Evolutionary conservation across 1,140 invertebrate genomes (phyloP).

Genomic region (Ditylenchus dipsaci): DNA sequence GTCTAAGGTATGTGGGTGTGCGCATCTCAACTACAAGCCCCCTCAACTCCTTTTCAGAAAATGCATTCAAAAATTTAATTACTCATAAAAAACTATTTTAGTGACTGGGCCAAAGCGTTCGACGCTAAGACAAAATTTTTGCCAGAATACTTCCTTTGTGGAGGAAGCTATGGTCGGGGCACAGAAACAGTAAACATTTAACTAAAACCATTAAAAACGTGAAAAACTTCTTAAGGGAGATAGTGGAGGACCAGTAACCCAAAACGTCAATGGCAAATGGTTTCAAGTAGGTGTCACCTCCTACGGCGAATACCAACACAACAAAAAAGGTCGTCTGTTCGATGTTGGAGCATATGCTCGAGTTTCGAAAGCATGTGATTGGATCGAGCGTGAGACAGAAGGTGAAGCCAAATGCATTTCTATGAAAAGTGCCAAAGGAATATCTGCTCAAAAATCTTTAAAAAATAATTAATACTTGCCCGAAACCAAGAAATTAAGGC

Average conservation of each 20-base stretch:
- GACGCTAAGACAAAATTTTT: background rate
- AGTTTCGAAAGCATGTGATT: background rate
- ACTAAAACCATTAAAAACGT: background rate
- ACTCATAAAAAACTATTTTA: background rate
- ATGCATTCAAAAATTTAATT: background rate
- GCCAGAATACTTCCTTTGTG: conserved; percentile 1
- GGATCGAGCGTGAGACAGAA: background rate
- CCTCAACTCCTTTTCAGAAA: too few relatives aligned
- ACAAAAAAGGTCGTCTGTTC: background rate
- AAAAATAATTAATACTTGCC: too few relatives aligned
- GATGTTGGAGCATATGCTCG: conserved; percentile 1
- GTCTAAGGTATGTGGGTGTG: too few relatives aligned
- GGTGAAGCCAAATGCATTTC: background rate
- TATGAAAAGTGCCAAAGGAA: background rate
- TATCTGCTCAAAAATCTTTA: too few relatives aligned
- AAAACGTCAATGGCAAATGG: background rate
- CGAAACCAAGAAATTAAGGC: too few relatives aligned
- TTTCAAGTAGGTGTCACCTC: background rate
- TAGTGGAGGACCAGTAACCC: background rate
- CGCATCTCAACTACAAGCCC: too few relatives aligned
- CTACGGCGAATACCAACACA: background rate
- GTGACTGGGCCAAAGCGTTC: background rate
- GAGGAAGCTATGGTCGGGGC: background rate
- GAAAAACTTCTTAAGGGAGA: background rate
- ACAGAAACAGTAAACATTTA: background rate